A percentile compares a stretch with the other conserved stretches of the same genome.
phyloP scores from a whole-genome alignment of 2,888 invertebrate genomes.

The Scaeva pyrastri region DNA sequence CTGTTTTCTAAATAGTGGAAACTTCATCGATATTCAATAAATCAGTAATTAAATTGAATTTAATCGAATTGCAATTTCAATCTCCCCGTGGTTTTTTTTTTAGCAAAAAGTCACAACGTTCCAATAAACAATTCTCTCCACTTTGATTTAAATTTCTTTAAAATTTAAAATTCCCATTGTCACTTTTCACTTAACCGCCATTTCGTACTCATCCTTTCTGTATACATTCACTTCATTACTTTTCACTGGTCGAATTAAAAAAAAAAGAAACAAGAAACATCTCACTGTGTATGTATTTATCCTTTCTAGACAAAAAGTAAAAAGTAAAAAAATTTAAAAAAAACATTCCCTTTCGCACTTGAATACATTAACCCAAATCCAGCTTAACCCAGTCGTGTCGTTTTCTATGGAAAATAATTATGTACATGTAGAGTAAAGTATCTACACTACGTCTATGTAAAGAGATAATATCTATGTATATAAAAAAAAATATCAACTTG shows the following conservation, averaged over 20 bases:
- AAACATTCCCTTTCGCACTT: slow-evolving; percentile 48
- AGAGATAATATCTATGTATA: slow-evolving; percentile 49
- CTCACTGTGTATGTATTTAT: slow-evolving; percentile 31
- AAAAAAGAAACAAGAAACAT: slow-evolving; percentile 15
- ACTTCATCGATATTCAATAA: too few species aligned
- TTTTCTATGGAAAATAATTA: too few species aligned
- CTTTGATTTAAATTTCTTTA: neutral
- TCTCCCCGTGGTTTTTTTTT: too few species aligned
- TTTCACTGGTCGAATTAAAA: neutral
- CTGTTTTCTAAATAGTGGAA: too few species aligned
- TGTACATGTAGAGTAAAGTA: neutral
- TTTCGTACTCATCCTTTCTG: neutral
- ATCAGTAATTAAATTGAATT: too few species aligned
- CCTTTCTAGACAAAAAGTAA: slow-evolving; percentile 1
- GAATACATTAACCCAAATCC: slow-evolving; percentile 74
- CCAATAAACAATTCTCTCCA: neutral
- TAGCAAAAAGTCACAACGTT: too few species aligned
- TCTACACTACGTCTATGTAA: neutral
- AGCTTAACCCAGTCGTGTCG: slow-evolving; percentile 40
- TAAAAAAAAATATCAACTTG: slow-evolving; percentile 66
- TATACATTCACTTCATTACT: slow-evolving; percentile 52
- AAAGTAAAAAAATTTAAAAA: slow-evolving; percentile 19
- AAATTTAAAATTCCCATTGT: neutral
- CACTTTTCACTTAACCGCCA: too few species aligned
- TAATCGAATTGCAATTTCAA: too few species aligned